Evolutionary conservation across 2,888 invertebrate species (phyloP).

Genomic region (Dolichopus griseipennis): DNA sequence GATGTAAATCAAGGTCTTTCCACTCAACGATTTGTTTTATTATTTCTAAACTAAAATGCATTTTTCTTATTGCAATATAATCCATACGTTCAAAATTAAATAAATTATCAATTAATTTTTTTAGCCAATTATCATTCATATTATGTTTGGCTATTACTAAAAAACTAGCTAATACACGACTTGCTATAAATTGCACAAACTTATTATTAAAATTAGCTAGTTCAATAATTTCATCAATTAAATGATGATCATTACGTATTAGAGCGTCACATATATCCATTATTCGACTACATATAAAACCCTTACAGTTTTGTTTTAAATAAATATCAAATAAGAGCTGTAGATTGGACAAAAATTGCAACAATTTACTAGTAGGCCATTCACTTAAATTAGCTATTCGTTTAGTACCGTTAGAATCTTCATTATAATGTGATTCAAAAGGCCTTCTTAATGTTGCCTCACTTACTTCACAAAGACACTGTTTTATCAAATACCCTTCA

Average conservation of each 20-base stretch:
- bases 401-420: slow-evolving; percentile 45
- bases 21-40: slow-evolving; percentile 81
- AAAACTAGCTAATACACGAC: slow-evolving; percentile 71
- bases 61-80: slow-evolving; percentile 60
- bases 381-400: slow-evolving; percentile 49
- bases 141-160: slow-evolving; percentile 75
- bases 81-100: slow-evolving; percentile 54
- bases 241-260: slow-evolving; percentile 70
- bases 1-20: slow-evolving; percentile 74
- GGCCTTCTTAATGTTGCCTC: slow-evolving; percentile 61
- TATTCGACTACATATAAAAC: slow-evolving; percentile 71
- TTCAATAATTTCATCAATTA: slow-evolving; percentile 75
- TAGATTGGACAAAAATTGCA: slow-evolving; percentile 74
- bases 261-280: slow-evolving; percentile 72
- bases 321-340: slow-evolving; percentile 78
- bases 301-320: slow-evolving; percentile 72
- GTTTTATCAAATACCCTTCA: slow-evolving; percentile 52
- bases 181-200: slow-evolving; percentile 71
- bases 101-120: slow-evolving; percentile 64
- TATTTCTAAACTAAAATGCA: slow-evolving; percentile 75
- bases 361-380: slow-evolving; percentile 58
- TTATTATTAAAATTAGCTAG: slow-evolving; percentile 69
- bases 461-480: slow-evolving; percentile 69
- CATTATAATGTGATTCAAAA: slow-evolving; percentile 54
- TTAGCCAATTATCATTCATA: slow-evolving; percentile 70